Conservation (phyloP, 1,140 invertebrate species). For the Aleiodes sp. region DNA sequence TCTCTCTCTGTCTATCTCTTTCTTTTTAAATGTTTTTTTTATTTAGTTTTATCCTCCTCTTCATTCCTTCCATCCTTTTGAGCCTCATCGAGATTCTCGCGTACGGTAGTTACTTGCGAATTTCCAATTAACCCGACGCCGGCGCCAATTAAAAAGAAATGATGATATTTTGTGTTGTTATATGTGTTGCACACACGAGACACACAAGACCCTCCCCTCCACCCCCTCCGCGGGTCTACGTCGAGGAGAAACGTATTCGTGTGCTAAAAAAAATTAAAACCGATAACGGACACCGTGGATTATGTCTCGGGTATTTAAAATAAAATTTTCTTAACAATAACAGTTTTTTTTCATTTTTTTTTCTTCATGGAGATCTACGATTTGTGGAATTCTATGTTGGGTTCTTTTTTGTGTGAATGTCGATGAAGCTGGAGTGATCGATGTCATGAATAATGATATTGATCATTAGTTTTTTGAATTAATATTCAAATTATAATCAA, state of each 20-base stretch:
- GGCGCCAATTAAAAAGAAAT: slow-evolving; percentile 32
- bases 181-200: slow-evolving; percentile 11
- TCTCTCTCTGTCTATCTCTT: too few relatives aligned
- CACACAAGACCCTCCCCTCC: too few relatives aligned
- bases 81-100: slow-evolving; percentile 24
- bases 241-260: not conserved
- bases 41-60: slow-evolving; percentile 3
- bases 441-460: too few relatives aligned
- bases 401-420: too few relatives aligned
- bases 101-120: slow-evolving; percentile 29
- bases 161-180: slow-evolving; percentile 18
- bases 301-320: not conserved
- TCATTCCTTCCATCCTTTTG: not conserved
- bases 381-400: too few relatives aligned
- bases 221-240: too few relatives aligned
- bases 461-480: too few relatives aligned
- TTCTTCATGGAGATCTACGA: too few relatives aligned
- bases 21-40: not conserved
- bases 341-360: too few relatives aligned
- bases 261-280: not conserved
- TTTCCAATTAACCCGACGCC: slow-evolving; percentile 32
- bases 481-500: too few relatives aligned
- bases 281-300: not conserved
- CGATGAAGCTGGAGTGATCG: too few relatives aligned
- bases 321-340: too few relatives aligned